Base-by-base conservation (phyloP, 2,888 invertebrate species). In the Perithous albicinctus region DNA sequence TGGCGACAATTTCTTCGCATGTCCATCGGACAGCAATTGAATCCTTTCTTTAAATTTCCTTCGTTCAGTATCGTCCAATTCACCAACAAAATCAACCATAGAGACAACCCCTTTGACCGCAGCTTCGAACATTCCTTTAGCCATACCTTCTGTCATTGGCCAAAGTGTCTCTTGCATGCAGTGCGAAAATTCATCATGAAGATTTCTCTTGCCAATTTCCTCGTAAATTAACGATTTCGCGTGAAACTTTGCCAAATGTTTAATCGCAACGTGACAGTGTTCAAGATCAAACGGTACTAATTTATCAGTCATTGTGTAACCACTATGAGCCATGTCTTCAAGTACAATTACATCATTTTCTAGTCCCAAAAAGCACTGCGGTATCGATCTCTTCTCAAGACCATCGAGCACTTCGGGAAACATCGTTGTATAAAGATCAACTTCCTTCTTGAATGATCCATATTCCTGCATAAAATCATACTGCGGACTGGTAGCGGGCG, bases 281-380 rank as follows among this genome's bases (percentile, higher is more conserved):
- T 95, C 94, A 1, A 94, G 92, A 20, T 94, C 94, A 32, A 96
- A 93, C 0, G 96, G 95, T 78, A 94, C 93, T 59, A 94, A 94
- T 12, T 96, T 94, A 86, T 96, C 95, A 0, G 95, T 94, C 96
- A 96, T 96, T 64, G 93, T 92, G 85, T 95, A 96, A 0, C 95
- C 95, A 15, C 94, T 91, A 51, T 91, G 93, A 85, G 93, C 94
- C 93, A 96, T 92, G 85, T 96, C 96, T 88, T 95, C 96, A 83
- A 94, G 84, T 8, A 93, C 90, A 8, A 93, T 88, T 4, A 91
- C 85, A 35, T 88, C 87, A 38, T 89, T 82, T 5, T 87, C 89
- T 2, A 89, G 32, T 0, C 88, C 88, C 1, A 91, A 78, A 46
- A 89, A 90, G 12, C 89, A 91, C 56, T 87, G 82, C 0, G 91